phyloP scores from a whole-genome alignment of 2,888 invertebrate genomes.

The Pteria penguin region DNA sequence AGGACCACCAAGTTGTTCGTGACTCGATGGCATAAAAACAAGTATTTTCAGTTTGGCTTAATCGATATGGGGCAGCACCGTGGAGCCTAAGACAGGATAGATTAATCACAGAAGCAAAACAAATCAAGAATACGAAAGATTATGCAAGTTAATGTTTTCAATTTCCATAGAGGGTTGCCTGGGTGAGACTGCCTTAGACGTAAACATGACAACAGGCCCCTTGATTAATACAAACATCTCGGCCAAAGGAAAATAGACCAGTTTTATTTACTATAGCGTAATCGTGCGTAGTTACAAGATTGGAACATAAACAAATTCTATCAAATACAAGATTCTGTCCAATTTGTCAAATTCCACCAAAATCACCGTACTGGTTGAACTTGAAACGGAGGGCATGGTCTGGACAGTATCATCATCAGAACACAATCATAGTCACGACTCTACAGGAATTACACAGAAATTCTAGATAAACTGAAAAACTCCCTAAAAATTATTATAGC shows the following conservation, averaged over 20 bases:
- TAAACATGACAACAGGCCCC: not conserved
- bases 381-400: too few species aligned
- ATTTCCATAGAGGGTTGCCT: not conserved
- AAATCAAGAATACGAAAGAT: constrained; percentile 6
- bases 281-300: not conserved
- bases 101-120: constrained; percentile 6
- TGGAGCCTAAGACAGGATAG: not conserved
- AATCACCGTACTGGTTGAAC: too few species aligned
- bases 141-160: constrained; percentile 17
- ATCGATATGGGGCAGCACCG: not conserved
- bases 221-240: not conserved
- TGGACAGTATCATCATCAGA: too few species aligned
- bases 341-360: not conserved
- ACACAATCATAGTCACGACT: too few species aligned
- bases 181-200: not conserved
- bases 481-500: too few species aligned
- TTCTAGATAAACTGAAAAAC: too few species aligned
- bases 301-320: not conserved
- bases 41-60: not conserved
- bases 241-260: not conserved
- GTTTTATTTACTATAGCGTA: not conserved
- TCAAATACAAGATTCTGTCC: not conserved
- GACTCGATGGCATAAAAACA: not conserved
- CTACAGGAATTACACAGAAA: too few species aligned
- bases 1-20: too few species aligned